phyloP scores from a whole-genome alignment of 2,113 vertebrate genomes.

The Lepisosteus oculatus region DNA sequence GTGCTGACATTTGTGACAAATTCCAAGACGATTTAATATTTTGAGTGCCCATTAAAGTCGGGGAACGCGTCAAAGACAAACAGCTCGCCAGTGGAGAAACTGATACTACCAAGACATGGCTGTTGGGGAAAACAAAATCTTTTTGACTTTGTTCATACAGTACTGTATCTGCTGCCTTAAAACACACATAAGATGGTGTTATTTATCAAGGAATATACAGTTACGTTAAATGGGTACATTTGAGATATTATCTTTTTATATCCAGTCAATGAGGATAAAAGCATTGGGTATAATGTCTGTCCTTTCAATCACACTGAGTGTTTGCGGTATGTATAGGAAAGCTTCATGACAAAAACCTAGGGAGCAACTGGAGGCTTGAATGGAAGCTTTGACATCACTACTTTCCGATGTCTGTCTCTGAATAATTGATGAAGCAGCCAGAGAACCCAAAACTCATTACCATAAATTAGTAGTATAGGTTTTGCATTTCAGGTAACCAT shows the following conservation, averaged over 20 bases:
- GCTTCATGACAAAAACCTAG: conserved; percentile 28
- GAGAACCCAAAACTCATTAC: conserved; percentile 25
- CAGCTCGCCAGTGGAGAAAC: no score
- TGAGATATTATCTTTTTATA: not conserved
- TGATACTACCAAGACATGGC: no score
- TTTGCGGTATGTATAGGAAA: conserved; percentile 5
- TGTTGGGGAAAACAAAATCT: no score
- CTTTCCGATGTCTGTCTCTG: conserved; percentile 46
- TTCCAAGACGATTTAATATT: no score
- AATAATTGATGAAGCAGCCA: conserved; percentile 59
- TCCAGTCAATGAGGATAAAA: not conserved
- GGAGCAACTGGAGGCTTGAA: conserved; percentile 34
- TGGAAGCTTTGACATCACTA: conserved; percentile 59
- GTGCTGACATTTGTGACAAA: no score
- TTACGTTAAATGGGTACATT: not conserved
- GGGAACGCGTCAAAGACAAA: no score
- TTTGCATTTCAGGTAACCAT: conserved; percentile 27
- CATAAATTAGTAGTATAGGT: conserved; percentile 9
- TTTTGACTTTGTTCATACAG: no score
- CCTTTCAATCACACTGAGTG: not conserved
- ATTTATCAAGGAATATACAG: not conserved
- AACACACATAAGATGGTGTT: not conserved
- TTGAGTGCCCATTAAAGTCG: no score
- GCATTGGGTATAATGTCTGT: not conserved
- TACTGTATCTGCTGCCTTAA: no score